Percentiles rank a stretch among this genome's conserved stretches.
phyloP scores from a whole-genome alignment of 2,113 vertebrate genomes.

The Numenius arquata region DNA sequence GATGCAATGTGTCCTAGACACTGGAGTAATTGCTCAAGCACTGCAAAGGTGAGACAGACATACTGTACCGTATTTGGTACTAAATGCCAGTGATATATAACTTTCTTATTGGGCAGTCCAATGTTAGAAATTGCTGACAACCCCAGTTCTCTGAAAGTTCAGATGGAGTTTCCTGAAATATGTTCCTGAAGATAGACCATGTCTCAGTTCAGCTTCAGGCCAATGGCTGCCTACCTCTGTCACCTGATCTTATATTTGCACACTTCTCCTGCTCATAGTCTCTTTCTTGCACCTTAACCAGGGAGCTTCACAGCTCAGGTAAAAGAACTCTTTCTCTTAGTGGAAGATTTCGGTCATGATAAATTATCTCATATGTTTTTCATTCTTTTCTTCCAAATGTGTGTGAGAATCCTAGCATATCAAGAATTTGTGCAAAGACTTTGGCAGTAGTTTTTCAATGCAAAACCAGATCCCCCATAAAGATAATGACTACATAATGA shows the following conservation, averaged over 20 bases:
- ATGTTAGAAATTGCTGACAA: not conserved
- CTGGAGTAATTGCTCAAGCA: not conserved
- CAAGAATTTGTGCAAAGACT: not conserved
- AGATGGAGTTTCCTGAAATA: not conserved
- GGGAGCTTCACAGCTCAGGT: not conserved
- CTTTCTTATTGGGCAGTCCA: not conserved
- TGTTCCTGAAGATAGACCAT: not conserved
- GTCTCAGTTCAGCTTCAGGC: not conserved
- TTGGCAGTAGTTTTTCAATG: not conserved
- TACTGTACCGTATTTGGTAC: rapidly evolving
- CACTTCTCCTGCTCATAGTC: not conserved
- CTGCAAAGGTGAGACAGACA: not conserved
- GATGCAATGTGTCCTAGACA: not conserved
- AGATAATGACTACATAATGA: not conserved
- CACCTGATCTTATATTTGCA: not conserved
- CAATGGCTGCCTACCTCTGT: not conserved
- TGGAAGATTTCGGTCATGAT: not conserved
- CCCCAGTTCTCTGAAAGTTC: not conserved
- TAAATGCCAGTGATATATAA: too few species aligned
- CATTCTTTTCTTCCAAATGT: not conserved
- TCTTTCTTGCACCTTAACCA: not conserved
- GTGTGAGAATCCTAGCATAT: not conserved
- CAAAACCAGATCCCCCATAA: not conserved
- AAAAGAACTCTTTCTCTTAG: not conserved
- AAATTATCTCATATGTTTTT: not conserved